Conservation (phyloP, 2,113 vertebrate species). For the Pleuronectes platessa region DNA sequence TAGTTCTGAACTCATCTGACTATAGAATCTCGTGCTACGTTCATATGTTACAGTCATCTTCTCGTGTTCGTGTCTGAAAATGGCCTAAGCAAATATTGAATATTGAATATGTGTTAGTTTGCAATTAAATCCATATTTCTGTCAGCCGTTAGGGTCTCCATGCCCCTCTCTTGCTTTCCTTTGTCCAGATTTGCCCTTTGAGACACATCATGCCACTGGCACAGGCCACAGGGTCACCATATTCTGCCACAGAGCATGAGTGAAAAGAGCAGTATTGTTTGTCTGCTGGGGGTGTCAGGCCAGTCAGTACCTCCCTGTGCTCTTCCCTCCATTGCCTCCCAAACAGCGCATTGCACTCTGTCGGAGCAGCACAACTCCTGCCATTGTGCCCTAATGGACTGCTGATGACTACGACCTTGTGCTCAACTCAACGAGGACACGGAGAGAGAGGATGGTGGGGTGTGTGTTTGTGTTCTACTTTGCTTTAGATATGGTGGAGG, state of each 20-base stretch:
- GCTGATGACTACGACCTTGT: conserved; percentile 81
- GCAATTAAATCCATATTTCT: background rate
- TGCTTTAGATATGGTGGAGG: conserved; percentile 58
- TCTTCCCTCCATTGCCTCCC: conserved; percentile 21
- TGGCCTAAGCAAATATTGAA: background rate
- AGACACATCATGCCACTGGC: conserved; percentile 30
- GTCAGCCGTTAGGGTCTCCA: background rate
- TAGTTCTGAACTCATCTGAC: too few relatives aligned
- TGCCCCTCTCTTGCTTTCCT: background rate
- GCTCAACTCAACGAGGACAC: conserved; percentile 59
- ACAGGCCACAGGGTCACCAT: conserved; percentile 14
- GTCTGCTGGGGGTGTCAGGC: conserved; percentile 40
- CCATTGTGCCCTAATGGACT: conserved; percentile 74
- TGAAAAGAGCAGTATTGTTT: conserved; percentile 29
- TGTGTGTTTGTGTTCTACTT: conserved; percentile 35
- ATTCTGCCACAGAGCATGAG: conserved; percentile 7
- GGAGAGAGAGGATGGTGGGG: background rate
- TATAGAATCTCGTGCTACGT: too few relatives aligned
- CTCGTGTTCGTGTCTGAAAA: too few relatives aligned
- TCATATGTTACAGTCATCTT: too few relatives aligned
- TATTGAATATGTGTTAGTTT: background rate
- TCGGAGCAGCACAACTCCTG: conserved; percentile 56
- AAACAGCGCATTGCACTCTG: conserved; percentile 57
- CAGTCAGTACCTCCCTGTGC: conserved; percentile 27
- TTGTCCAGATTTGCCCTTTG: background rate